Conservation (phyloP, 2,797 vertebrate species). For the Loris lydekkerianus region DNA sequence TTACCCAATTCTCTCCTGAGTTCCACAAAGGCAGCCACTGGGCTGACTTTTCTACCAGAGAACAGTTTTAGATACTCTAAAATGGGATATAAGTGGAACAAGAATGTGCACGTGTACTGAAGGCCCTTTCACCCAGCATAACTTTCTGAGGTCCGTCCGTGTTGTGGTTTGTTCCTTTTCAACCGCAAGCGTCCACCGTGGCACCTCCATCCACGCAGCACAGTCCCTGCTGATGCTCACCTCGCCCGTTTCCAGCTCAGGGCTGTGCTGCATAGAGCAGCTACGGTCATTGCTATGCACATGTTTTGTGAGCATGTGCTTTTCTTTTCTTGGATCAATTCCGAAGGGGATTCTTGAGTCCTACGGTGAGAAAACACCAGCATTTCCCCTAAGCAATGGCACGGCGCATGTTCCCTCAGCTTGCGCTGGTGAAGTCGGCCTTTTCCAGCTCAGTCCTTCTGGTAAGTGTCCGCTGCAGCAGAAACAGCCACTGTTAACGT, state of each 20-base stretch:
- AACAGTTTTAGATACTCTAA: background rate
- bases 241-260: background rate
- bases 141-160: background rate
- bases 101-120: background rate
- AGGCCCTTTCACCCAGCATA: background rate
- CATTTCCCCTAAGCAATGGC: background rate
- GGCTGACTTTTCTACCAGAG: background rate
- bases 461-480: background rate
- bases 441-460: background rate
- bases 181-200: background rate
- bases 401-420: fast-evolving
- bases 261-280: background rate
- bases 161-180: background rate
- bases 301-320: background rate
- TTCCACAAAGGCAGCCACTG: background rate
- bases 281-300: background rate
- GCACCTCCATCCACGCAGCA: too few species aligned
- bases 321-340: background rate
- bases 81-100: background rate
- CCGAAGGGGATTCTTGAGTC: background rate
- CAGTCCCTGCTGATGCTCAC: fast-evolving
- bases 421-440: background rate
- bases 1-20: background rate
- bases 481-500: background rate
- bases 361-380: background rate